A percentile compares a stretch with the other conserved stretches of the same genome.
Conservation (phyloP, 1,140 invertebrate genomes). For the Harpegnathos saltator region DNA sequence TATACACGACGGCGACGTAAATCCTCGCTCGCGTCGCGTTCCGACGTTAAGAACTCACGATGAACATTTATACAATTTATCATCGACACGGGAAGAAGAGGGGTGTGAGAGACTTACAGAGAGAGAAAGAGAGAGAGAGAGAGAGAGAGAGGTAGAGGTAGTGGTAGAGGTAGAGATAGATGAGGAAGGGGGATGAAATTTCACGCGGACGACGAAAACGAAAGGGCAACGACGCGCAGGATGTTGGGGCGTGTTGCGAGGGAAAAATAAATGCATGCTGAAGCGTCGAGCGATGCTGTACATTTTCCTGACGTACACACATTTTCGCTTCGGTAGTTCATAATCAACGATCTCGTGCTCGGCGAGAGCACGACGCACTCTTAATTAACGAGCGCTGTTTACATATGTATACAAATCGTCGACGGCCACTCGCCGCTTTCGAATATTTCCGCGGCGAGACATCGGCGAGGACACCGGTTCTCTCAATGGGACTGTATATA, state of each 20-base stretch:
- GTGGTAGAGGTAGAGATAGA: too few species aligned
- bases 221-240: too few species aligned
- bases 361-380: not conserved
- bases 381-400: slow-evolving; percentile 40
- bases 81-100: too few species aligned
- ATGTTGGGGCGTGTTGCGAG: not conserved
- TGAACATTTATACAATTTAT: not conserved
- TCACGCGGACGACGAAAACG: too few species aligned
- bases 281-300: not conserved
- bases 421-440: not conserved
- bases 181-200: too few species aligned
- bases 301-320: slow-evolving; percentile 5
- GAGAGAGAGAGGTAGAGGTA: too few species aligned
- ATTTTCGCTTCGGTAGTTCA: slow-evolving; percentile 1
- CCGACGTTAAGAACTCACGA: not conserved
- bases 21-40: not conserved
- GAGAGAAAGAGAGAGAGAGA: too few species aligned
- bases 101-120: too few species aligned
- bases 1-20: not conserved
- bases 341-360: not conserved
- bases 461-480: too few species aligned
- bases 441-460: not conserved
- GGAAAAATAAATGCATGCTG: not conserved
- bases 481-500: slow-evolving; percentile 11
- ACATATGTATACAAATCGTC: slow-evolving; percentile 16